Percentiles rank a stretch among this genome's conserved stretches.
Conservation (phyloP, 1,140 invertebrate genomes). For the Drosophila sturtevanti region DNA sequence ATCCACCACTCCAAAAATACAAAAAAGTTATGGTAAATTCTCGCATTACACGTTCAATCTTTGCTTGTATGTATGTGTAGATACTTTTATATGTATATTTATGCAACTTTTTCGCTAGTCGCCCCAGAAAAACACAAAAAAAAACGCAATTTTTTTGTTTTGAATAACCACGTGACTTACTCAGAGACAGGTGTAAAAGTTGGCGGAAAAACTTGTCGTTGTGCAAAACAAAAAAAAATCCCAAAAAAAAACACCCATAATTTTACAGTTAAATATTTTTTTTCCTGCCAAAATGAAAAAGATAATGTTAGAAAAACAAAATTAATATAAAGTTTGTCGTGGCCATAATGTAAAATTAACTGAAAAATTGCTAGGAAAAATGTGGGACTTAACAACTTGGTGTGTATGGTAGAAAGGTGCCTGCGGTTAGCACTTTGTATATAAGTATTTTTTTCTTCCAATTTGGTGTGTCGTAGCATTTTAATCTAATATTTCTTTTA, state of each 20-base stretch:
- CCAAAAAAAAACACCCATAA: conserved; percentile 19
- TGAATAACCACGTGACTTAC: conserved; percentile 30
- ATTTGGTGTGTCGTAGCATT: too few relatives aligned
- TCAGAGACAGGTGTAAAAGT: conserved; percentile 30
- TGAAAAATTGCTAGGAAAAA: background rate
- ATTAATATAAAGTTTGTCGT: conserved; percentile 41
- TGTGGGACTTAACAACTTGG: too few relatives aligned
- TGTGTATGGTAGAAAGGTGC: too few relatives aligned
- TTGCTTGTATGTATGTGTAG: background rate
- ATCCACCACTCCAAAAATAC: background rate
- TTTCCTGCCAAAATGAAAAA: background rate
- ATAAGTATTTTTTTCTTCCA: too few relatives aligned
- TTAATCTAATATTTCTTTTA: too few relatives aligned
- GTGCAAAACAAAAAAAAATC: conserved; percentile 10
- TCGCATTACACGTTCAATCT: conserved; percentile 38
- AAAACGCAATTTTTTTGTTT: background rate
- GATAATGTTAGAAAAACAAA: conserved; percentile 24
- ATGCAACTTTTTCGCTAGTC: conserved; percentile 45
- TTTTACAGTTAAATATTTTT: conserved; percentile 21
- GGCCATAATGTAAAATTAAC: background rate
- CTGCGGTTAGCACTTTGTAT: too few relatives aligned
- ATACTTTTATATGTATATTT: conserved; percentile 35
- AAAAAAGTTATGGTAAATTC: conserved; percentile 57
- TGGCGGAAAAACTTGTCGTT: background rate
- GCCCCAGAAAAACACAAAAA: conserved; percentile 34